Base-by-base conservation (phyloP, 2,113 vertebrate genomes). In the Suncus etruscus region DNA sequence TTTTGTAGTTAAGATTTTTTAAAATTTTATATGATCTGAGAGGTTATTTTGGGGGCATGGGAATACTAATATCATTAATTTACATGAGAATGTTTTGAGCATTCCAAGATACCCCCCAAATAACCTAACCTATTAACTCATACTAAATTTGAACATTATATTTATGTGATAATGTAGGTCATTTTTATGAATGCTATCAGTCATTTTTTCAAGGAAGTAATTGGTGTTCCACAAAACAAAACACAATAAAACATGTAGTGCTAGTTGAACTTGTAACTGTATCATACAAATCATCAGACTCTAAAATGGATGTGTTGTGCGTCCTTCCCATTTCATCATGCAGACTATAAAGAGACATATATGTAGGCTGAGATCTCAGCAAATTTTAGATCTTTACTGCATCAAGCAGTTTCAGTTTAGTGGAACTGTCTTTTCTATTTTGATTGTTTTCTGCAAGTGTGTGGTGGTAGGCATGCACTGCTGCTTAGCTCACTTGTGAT, bases 141-240 rank as follows among this genome's bases (percentile, higher is more conserved):
- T 72, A 16, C 69, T 18, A 32, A 72, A 72, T 39, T 32, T 20
- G 69, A 72, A 18, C 15, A 8, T 32, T 72, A 32, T 45, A 25
- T 32, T 47, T 73, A 24, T 32, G 11, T 39, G 6, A 47, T 73
- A 24, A 16, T 72, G 32, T 32, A 25, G 39, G 39, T 6, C 1
- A 22, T 8, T 32, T 39, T 39, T 39, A 39, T 39, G 39, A 39
- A 75, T 29, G 51, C 58, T 63, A 51, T 90, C 32, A 9, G 24
- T 51, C n/a, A 8, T 72, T 78, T 54, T 78, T 94, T 68, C 47
- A 89, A 89, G 65, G 31, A 63, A 92, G 11, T 5, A 65, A 48
- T 25, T 9, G n/a, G 31, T 11, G 15, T 80, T 73, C 15, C 1
- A 8, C 54, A 11, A 54, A 54, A 54, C 54, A 54, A 10, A 54